These are phyloP conservation scores for Drosophila leonis DNA, from an alignment of 2,888 invertebrate genomes.

Conservation along the genomic window DNA sequence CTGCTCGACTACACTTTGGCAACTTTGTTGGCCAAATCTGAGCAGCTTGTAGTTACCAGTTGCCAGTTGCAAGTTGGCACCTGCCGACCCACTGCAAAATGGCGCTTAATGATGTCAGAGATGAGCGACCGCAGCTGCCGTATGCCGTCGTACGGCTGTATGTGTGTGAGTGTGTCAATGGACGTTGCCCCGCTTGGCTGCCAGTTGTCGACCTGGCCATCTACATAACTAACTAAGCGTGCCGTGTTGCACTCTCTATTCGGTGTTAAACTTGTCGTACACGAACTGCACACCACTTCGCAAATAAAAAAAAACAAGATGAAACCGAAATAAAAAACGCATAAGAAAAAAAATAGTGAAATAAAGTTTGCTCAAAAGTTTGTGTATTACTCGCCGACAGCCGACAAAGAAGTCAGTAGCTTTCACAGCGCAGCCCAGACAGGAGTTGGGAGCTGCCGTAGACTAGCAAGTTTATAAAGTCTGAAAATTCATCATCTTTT, in stretches of 20 bases:
- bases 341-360: conserved; percentile 69
- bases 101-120: conserved; percentile 80
- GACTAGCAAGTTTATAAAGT: conserved; percentile 59
- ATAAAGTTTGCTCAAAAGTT: conserved; percentile 82
- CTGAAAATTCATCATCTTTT: conserved; percentile 82
- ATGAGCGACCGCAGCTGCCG: conserved; percentile 71
- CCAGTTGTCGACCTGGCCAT: conserved; percentile 68
- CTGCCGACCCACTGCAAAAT: conserved; percentile 64
- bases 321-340: conserved; percentile 11
- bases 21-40: conserved; percentile 58
- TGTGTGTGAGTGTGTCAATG: conserved; percentile 69
- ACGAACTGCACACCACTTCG: conserved; percentile 64
- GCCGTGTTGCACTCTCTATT: conserved; percentile 68
- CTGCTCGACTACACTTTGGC: conserved; percentile 78
- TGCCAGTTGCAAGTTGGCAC: conserved; percentile 22
- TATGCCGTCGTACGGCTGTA: background rate
- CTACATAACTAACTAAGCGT: conserved; percentile 84
- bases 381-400: conserved; percentile 80
- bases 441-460: background rate
- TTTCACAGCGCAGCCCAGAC: conserved; percentile 14
- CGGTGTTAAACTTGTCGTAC: conserved; percentile 75
- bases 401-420: conserved; percentile 65
- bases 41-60: conserved; percentile 42
- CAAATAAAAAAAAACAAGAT: conserved; percentile 23
- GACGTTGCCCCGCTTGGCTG: conserved; percentile 60